Conservation (phyloP, 2,888 invertebrate genomes). For the Itoplectis maculator region DNA sequence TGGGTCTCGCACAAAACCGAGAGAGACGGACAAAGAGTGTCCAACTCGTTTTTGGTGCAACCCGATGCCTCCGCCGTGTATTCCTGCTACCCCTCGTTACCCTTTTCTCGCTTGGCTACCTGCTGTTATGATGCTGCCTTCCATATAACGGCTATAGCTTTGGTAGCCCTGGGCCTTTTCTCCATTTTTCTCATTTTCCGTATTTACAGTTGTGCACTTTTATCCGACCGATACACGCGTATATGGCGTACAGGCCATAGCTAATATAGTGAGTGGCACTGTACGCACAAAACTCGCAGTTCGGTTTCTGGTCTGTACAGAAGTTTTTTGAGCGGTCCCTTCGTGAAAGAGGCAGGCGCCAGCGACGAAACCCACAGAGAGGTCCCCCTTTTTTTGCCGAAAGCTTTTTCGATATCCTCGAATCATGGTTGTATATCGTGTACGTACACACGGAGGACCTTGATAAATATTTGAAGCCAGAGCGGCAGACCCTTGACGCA, state of each 20-base stretch:
- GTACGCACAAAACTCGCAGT: constrained; percentile 33
- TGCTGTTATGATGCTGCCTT: not conserved
- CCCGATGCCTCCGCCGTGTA: constrained; percentile 34
- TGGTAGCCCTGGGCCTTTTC: constrained; percentile 23
- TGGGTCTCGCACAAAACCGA: not conserved
- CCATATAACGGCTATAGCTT: constrained; percentile 2
- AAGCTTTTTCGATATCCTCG: constrained; percentile 52
- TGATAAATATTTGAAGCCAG: constrained; percentile 50
- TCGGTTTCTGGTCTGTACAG: constrained; percentile 9
- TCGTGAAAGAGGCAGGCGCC: constrained; percentile 17
- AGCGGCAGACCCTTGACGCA: constrained; percentile 7
- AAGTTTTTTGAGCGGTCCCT: constrained; percentile 33
- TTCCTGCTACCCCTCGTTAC: constrained; percentile 16
- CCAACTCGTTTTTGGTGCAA: constrained; percentile 36
- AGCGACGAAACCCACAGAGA: constrained; percentile 3
- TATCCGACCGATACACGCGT: constrained; percentile 16
- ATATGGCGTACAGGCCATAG: not conserved
- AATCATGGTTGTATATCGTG: constrained; percentile 31
- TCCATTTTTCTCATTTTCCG: constrained; percentile 36
- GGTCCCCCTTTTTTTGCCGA: constrained; percentile 44
- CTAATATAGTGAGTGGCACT: constrained; percentile 47
- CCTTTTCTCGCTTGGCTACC: constrained; percentile 36
- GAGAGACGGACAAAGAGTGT: constrained; percentile 5
- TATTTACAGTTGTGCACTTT: constrained; percentile 49
- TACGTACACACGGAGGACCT: constrained; percentile 8